These are phyloP conservation scores for Gonioctena quinquepunctata DNA, from an alignment of 1,140 invertebrate genomes.

Conservation along the genomic window DNA sequence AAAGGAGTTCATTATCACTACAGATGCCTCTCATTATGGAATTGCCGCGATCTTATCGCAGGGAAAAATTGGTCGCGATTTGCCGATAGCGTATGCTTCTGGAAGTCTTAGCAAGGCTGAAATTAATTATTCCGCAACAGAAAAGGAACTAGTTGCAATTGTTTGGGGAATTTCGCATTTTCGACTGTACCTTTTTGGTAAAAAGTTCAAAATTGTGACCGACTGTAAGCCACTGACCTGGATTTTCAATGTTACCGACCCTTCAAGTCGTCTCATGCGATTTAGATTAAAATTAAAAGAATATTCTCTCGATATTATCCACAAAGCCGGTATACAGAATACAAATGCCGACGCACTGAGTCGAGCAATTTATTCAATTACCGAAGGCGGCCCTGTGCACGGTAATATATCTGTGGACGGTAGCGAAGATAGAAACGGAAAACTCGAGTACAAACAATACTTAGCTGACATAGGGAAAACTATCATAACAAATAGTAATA, in stretches of 20 bases:
- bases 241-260: slow-evolving; percentile 52
- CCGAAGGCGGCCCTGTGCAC: neutral
- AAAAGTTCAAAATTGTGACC: too few relatives aligned
- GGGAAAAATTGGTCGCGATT: neutral
- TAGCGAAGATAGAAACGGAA: slow-evolving; percentile 43
- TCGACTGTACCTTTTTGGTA: too few relatives aligned
- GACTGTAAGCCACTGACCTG: too few relatives aligned
- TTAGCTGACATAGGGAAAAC: too few relatives aligned
- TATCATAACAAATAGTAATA: too few relatives aligned
- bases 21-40: neutral
- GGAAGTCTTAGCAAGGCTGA: neutral
- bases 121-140: too few relatives aligned
- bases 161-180: too few relatives aligned
- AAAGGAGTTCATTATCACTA: neutral
- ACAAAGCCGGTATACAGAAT: slow-evolving; percentile 55
- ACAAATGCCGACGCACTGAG: slow-evolving; percentile 51
- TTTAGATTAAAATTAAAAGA: slow-evolving; percentile 56
- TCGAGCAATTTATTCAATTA: slow-evolving; percentile 27
- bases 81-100: neutral
- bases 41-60: neutral
- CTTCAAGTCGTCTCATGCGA: slow-evolving; percentile 52
- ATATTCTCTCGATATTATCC: slow-evolving; percentile 56
- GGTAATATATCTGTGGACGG: slow-evolving; percentile 41
- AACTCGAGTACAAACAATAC: slow-evolving; percentile 25
- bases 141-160: too few relatives aligned